Evolutionary conservation across 2,888 invertebrate genomes (phyloP).

Genomic region (Steinernema hermaphroditum): DNA sequence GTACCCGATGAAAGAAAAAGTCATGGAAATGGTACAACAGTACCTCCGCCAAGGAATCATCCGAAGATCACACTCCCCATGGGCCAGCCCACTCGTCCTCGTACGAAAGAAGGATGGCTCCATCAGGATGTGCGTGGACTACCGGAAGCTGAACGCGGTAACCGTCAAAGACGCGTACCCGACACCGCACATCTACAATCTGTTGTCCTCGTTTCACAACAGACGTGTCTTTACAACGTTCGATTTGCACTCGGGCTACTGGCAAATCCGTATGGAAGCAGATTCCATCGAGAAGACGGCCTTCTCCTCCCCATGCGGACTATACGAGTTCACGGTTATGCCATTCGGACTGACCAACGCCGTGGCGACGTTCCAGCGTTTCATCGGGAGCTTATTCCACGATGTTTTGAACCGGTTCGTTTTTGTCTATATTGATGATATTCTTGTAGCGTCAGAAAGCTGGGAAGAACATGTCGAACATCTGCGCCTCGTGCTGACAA

Average conservation of each 20-base stretch:
- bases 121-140: conserved; percentile 51
- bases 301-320: conserved; percentile 43
- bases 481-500: conserved; percentile 35
- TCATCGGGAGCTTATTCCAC: conserved; percentile 43
- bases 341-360: conserved; percentile 54
- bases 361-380: conserved; percentile 55
- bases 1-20: conserved; percentile 29
- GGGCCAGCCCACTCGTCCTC: conserved; percentile 65
- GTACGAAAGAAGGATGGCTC: conserved; percentile 64
- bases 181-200: conserved; percentile 43
- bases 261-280: conserved; percentile 47
- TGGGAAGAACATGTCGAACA: conserved; percentile 38
- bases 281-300: conserved; percentile 47
- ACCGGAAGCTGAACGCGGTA: conserved; percentile 44
- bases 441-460: conserved; percentile 41
- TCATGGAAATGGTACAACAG: conserved; percentile 35
- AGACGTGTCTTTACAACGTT: conserved; percentile 41
- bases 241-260: conserved; percentile 50
- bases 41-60: conserved; percentile 39
- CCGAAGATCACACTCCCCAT: conserved; percentile 61
- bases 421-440: conserved; percentile 50
- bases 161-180: conserved; percentile 45
- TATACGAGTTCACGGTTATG: conserved; percentile 52
- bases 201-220: conserved; percentile 38
- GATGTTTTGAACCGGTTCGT: conserved; percentile 34